A percentile compares a stretch with the other conserved stretches of the same genome.
Evolutionary conservation across 1,140 invertebrate species (phyloP).

Genomic region (Temnothorax curvispinosus): DNA sequence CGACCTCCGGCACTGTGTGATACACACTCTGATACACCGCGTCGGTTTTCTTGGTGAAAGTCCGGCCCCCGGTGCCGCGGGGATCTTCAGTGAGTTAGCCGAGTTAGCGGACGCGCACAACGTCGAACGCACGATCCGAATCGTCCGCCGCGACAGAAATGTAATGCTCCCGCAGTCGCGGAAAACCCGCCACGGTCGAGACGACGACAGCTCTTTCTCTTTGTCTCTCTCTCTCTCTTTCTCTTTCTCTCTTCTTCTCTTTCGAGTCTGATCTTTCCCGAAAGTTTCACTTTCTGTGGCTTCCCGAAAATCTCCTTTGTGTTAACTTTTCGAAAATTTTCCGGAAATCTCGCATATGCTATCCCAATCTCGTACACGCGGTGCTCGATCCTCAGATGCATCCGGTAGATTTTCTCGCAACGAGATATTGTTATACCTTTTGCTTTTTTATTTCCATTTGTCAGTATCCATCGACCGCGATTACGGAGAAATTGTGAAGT

Average conservation of each 20-base stretch:
- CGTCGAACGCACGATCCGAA: not conserved
- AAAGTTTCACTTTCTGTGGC: not conserved
- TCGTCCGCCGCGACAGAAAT: constrained; percentile 40
- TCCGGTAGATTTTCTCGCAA: not conserved
- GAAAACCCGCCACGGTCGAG: constrained; percentile 13
- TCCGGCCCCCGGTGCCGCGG: constrained; percentile 28
- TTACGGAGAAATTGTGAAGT: not conserved
- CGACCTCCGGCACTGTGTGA: constrained; percentile 31
- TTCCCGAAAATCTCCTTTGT: not conserved
- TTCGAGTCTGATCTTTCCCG: not conserved
- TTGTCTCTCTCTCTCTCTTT: not conserved
- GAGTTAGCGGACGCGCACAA: constrained; percentile 7
- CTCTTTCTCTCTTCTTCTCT: not conserved
- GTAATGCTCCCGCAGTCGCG: constrained; percentile 38
- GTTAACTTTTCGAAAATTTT: not conserved
- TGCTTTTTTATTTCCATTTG: not conserved
- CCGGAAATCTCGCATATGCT: not conserved
- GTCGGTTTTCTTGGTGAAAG: constrained; percentile 30
- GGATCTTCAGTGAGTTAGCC: constrained; percentile 28
- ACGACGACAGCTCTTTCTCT: constrained; percentile 23
- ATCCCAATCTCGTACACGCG: constrained; percentile 11
- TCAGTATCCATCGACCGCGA: not conserved
- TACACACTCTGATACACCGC: not conserved
- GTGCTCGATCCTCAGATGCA: not conserved
- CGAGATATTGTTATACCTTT: not conserved